Evolutionary conservation across 2,888 invertebrate species (phyloP).

Genomic region (Hedychridium roseum): DNA sequence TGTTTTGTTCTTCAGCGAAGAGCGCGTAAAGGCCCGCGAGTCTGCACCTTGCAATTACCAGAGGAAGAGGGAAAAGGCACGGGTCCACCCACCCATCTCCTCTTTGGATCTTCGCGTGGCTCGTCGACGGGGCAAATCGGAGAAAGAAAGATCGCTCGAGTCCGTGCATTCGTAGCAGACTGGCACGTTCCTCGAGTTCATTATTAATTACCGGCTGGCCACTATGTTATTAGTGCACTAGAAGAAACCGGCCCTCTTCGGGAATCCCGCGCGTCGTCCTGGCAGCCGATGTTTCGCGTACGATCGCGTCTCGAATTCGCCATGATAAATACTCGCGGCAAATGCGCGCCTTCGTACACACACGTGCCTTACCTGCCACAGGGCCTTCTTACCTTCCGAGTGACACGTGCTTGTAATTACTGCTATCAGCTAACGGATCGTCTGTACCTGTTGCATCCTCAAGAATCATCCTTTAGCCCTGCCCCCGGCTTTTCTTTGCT

Average conservation of each 20-base stretch:
- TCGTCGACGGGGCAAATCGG: neutral
- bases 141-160: neutral
- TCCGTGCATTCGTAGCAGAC: too few species aligned
- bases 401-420: slow-evolving; percentile 58
- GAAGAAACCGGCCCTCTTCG: slow-evolving; percentile 59
- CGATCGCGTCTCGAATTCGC: slow-evolving; percentile 44
- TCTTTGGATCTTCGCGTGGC: neutral
- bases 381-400: slow-evolving; percentile 44
- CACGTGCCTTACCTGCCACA: slow-evolving; percentile 29
- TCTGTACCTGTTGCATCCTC: slow-evolving; percentile 52
- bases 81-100: neutral
- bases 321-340: slow-evolving; percentile 52
- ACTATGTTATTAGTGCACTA: slow-evolving; percentile 63
- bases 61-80: slow-evolving; percentile 24
- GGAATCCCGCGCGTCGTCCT: slow-evolving; percentile 32
- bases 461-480: neutral
- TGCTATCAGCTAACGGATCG: slow-evolving; percentile 53
- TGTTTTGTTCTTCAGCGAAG: slow-evolving; percentile 28
- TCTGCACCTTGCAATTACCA: slow-evolving; percentile 43
- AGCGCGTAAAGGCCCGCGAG: slow-evolving; percentile 27
- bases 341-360: slow-evolving; percentile 9
- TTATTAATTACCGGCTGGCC: slow-evolving; percentile 60
- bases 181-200: slow-evolving; percentile 24
- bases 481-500: too few species aligned
- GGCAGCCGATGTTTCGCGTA: slow-evolving; percentile 18